Evolutionary conservation across 2,113 vertebrate genomes (phyloP).

Genomic region (Chionomys nivalis): DNA sequence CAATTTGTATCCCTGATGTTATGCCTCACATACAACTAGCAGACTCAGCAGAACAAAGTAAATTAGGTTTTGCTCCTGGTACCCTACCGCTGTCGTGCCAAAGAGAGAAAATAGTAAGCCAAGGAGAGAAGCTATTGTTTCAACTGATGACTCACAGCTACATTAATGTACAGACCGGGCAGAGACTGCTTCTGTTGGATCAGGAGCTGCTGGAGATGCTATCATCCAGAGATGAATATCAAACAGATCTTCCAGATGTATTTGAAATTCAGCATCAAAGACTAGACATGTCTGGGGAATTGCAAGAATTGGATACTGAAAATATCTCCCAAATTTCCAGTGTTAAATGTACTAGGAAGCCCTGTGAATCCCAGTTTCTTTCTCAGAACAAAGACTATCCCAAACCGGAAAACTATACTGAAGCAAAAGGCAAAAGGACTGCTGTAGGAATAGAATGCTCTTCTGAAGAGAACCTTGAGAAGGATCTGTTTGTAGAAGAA

Average conservation of each 20-base stretch:
- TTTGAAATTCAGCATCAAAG: conserved; percentile 39
- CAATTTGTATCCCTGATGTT: conserved; percentile 89
- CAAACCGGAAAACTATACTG: not conserved
- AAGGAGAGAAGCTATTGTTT: conserved; percentile 84
- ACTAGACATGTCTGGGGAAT: conserved; percentile 51
- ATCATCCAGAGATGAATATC: conserved; percentile 48
- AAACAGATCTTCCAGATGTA: not conserved
- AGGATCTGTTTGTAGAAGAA: conserved; percentile 35
- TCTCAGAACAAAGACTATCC: conserved; percentile 24
- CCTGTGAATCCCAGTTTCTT: conserved; percentile 45
- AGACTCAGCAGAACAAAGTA: conserved; percentile 79
- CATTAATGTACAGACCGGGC: conserved; percentile 90
- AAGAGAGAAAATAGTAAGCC: conserved; percentile 58
- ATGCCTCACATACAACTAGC: conserved; percentile 85
- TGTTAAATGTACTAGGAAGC: conserved; percentile 52
- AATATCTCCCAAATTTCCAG: not conserved
- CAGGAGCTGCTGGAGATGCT: conserved; percentile 79
- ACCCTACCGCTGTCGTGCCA: not conserved
- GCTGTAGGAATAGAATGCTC: conserved; percentile 17
- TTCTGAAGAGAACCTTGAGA: conserved; percentile 31
- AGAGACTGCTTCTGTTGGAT: conserved; percentile 91
- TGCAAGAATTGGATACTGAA: not conserved
- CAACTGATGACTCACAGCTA: conserved; percentile 94
- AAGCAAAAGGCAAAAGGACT: conserved; percentile 69
- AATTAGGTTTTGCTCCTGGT: conserved; percentile 74